A percentile compares a stretch with the other conserved stretches of the same genome.
phyloP scores from a whole-genome alignment of 1,140 invertebrate species.

The Zaprionus ornatus region DNA sequence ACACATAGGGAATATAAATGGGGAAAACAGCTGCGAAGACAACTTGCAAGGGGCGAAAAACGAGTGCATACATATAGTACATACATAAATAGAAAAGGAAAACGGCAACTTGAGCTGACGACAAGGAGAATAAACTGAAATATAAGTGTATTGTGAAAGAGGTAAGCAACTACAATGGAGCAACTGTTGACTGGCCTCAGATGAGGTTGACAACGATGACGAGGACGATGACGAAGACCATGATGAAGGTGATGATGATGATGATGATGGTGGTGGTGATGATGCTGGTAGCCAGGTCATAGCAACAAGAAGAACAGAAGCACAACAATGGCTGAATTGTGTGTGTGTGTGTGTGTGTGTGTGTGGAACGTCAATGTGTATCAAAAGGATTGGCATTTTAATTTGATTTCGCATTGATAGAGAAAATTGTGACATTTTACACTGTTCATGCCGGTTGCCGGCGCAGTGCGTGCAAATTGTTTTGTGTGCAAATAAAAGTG shows the following conservation, averaged over 20 bases:
- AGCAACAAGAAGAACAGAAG: constrained; percentile 13
- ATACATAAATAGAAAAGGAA: constrained; percentile 10
- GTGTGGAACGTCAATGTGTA: constrained; percentile 35
- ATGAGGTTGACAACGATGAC: constrained; percentile 14
- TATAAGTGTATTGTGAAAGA: constrained; percentile 36
- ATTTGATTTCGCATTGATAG: constrained; percentile 72
- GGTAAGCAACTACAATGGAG: constrained; percentile 46
- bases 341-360: constrained; percentile 8
- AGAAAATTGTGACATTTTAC: constrained; percentile 33
- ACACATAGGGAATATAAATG: constrained; percentile 1
- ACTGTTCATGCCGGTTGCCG: constrained; percentile 27
- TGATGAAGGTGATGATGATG: constrained; percentile 7
- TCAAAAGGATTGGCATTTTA: constrained; percentile 68
- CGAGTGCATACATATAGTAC: not conserved
- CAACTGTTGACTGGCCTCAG: constrained; percentile 31
- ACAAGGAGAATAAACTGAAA: constrained; percentile 37
- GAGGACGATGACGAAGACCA: constrained; percentile 8
- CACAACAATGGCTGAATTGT: constrained; percentile 35
- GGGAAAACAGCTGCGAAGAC: not conserved
- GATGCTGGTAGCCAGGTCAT: constrained; percentile 28
- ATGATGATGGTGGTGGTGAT: not conserved
- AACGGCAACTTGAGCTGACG: constrained; percentile 6
- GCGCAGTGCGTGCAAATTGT: constrained; percentile 46
- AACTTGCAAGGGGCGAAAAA: not conserved
- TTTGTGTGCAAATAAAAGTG: constrained; percentile 35